Conservation (phyloP, 2,797 vertebrate species). For the Sparidentex hasta region DNA sequence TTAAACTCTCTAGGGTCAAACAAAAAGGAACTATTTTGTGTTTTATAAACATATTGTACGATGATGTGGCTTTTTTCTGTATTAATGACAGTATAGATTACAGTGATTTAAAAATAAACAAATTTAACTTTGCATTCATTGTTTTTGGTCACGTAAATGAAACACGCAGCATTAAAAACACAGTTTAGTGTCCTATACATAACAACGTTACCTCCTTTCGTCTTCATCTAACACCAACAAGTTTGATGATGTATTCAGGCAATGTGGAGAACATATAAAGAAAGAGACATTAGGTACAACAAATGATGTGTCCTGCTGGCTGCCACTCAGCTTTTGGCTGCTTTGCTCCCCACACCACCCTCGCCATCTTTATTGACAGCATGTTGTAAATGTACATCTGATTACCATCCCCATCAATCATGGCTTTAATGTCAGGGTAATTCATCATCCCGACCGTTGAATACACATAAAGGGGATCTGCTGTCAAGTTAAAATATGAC, state of each 20-base stretch:
- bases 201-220: background rate
- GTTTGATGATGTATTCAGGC: background rate
- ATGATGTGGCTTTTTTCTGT: constrained; percentile 4
- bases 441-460: constrained; percentile 39
- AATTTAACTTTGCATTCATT: constrained; percentile 5
- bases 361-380: background rate
- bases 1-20: constrained; percentile 7
- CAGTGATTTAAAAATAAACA: constrained; percentile 12
- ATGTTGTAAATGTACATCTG: constrained; percentile 7
- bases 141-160: background rate
- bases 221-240: background rate
- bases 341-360: background rate
- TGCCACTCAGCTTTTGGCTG: background rate
- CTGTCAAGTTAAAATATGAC: constrained; percentile 66
- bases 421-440: constrained; percentile 22
- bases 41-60: constrained; percentile 27
- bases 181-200: background rate
- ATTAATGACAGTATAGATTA: constrained; percentile 3
- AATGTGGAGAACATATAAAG: background rate
- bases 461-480: constrained; percentile 43
- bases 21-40: constrained; percentile 7
- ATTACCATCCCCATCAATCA: constrained; percentile 18
- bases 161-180: background rate
- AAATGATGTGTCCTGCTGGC: background rate
- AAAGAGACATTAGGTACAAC: background rate